Evolutionary conservation across 2,888 invertebrate genomes (phyloP).

Genomic region (Caenorhabditis japonica): DNA sequence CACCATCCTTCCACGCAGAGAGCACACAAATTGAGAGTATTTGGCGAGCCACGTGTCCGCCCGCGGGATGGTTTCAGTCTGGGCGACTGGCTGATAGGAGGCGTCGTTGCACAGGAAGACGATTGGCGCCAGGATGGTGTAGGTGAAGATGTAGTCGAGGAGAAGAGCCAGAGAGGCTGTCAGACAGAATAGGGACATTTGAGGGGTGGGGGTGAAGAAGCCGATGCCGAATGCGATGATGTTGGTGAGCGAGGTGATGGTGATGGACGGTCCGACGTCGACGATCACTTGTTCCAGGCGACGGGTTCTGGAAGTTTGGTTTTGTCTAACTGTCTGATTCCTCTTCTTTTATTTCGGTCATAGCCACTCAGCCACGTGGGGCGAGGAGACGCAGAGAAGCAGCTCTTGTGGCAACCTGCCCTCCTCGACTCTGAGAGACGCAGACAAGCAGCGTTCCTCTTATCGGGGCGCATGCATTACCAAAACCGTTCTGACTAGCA

Average conservation of each 20-base stretch:
- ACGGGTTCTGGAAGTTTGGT: slow-evolving; percentile 13
- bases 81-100: slow-evolving; percentile 21
- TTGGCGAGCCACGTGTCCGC: slow-evolving; percentile 28
- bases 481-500: too few species aligned
- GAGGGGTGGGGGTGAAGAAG: slow-evolving; percentile 74
- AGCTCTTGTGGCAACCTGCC: too few species aligned
- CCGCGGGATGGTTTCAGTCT: slow-evolving; percentile 16
- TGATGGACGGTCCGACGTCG: slow-evolving; percentile 75
- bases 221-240: slow-evolving; percentile 76
- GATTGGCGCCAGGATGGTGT: slow-evolving; percentile 68
- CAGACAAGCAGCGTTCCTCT: too few species aligned
- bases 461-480: too few species aligned
- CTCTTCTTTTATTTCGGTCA: too few species aligned
- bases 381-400: too few species aligned
- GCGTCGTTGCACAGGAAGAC: slow-evolving; percentile 58
- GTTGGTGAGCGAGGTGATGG: slow-evolving; percentile 76
- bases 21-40: slow-evolving; percentile 59
- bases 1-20: slow-evolving; percentile 47
- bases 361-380: too few species aligned
- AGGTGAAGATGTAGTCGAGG: slow-evolving; percentile 75
- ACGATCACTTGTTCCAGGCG: slow-evolving; percentile 66
- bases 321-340: neutral
- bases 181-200: slow-evolving; percentile 75
- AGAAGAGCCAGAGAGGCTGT: slow-evolving; percentile 74
- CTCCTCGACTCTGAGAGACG: too few species aligned